Conservation (phyloP, 2,888 invertebrate species). For the Exocentrus adspersus region DNA sequence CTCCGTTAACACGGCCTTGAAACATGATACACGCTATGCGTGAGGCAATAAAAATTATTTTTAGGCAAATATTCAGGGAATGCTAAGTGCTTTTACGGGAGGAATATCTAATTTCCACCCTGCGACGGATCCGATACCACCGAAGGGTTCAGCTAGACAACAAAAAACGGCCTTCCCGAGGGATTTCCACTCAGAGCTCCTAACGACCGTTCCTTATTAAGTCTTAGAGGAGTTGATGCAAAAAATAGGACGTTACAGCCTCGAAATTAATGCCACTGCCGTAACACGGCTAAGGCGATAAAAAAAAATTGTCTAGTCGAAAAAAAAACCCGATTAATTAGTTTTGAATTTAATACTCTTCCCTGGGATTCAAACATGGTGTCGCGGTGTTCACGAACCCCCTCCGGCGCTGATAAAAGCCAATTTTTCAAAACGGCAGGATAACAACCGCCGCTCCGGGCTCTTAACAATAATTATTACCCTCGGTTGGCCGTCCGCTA, state of each 20-base stretch:
- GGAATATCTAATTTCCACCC: too few species aligned
- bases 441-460: neutral
- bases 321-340: too few species aligned
- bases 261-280: neutral
- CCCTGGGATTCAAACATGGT: too few species aligned
- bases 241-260: neutral
- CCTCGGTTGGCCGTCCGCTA: neutral
- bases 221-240: neutral
- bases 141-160: neutral
- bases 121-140: neutral
- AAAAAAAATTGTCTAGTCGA: too few species aligned
- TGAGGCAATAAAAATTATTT: neutral
- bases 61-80: neutral
- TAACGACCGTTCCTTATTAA: neutral
- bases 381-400: too few species aligned
- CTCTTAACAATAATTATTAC: neutral
- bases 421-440: too few species aligned
- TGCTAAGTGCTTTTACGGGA: too few species aligned
- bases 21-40: neutral
- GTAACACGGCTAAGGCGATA: neutral
- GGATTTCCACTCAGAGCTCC: neutral
- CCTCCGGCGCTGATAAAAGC: too few species aligned
- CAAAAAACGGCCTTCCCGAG: neutral
- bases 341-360: too few species aligned
- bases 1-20: neutral